phyloP scores from a whole-genome alignment of 92 coral and sea anemone genomes.

The Heliopora coerulea region DNA sequence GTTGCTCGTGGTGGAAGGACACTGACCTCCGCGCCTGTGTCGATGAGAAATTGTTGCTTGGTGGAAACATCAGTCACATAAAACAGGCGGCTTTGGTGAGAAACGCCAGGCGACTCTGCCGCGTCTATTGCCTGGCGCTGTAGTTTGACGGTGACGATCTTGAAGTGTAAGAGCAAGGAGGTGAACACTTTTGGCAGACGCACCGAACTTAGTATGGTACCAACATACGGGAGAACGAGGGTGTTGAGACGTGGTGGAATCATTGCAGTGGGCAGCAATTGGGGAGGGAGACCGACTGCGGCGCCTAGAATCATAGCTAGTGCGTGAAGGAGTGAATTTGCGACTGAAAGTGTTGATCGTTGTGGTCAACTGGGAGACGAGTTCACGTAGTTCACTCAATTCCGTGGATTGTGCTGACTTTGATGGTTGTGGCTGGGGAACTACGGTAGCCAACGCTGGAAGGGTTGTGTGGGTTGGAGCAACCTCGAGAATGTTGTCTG shows the following conservation, averaged over 20 bases:
- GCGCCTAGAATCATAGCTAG: background rate
- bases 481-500: background rate
- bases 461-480: background rate
- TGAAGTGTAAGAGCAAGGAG: slow-evolving; percentile 9
- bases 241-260: background rate
- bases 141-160: slow-evolving; percentile 8
- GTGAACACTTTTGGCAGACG: slow-evolving; percentile 8
- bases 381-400: background rate
- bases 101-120: slow-evolving; percentile 17
- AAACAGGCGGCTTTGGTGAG: slow-evolving; percentile 15
- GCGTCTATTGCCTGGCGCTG: slow-evolving; percentile 34
- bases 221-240: slow-evolving; percentile 7
- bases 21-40: slow-evolving; percentile 20
- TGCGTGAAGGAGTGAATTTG: background rate
- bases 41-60: background rate
- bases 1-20: background rate
- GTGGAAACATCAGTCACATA: slow-evolving; percentile 6
- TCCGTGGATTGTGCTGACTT: background rate
- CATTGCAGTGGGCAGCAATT: background rate
- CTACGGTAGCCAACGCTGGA: background rate
- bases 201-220: slow-evolving; percentile 28
- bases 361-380: slow-evolving; percentile 2
- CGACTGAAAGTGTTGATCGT: slow-evolving; percentile 1
- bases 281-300: background rate
- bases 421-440: background rate